Evolutionary conservation across 2,888 invertebrate genomes (phyloP), one percentile per base, ranked within the genome.

Genomic region (Sarcophaga caerulescens): DNA sequence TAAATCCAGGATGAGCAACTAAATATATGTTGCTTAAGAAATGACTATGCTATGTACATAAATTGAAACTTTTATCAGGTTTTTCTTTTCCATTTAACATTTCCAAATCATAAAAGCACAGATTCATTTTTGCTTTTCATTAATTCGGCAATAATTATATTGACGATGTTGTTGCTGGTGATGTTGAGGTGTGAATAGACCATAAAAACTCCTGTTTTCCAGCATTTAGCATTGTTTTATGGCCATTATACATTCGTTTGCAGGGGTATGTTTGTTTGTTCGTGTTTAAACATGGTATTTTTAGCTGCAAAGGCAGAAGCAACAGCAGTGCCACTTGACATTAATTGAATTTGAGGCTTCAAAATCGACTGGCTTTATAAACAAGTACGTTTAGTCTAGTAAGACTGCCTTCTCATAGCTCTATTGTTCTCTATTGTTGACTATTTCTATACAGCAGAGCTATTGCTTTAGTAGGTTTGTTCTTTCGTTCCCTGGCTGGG

Each of bases 291-390:
- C 4, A 52, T 52, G 17, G 14, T 52, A 12, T 12, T 14, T 52
- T 52, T 17, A 52, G 17, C 52, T 52, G 10, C 5, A 35, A n/a
- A 47, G 23, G 47, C 47, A 78, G n/a, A 66, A 25, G 23, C 62
- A 81, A 81, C 66, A 81, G 85, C 76, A 89, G 89, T 14, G 52
- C 14, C 92, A 91, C 92, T 92, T 91, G 92, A 92, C 90, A 89
- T 92, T 92, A 92, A 92, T 92, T 92, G 92, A 92, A 92, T 92
- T 92, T 92, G 90, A 88, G 88, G 88, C 76, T 87, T 71, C 78
- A 70, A 74, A 71, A 84, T 80, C 65, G 44, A 57, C 77, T 74
- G 85, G 68, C 73, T 74, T 75, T 85, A 60, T 88, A 81, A 85
- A 88, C 85, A 87, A 87, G 69, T 52, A 12, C 17, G 0, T 52